phyloP scores from a whole-genome alignment of 2,797 vertebrate genomes.

The Acanthis flammea region DNA sequence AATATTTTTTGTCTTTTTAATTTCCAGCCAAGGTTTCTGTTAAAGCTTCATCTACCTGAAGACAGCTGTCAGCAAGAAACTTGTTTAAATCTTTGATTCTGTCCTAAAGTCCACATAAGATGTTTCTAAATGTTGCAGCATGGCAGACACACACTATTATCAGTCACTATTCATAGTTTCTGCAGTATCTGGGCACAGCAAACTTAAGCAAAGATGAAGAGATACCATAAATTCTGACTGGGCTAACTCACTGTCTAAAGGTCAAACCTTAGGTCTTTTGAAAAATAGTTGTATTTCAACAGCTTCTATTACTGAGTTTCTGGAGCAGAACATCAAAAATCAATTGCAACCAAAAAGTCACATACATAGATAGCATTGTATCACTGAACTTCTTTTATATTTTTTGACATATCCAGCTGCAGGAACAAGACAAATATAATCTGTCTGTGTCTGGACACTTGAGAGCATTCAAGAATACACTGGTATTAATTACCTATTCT shows the following conservation, averaged over 20 bases:
- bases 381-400: not conserved
- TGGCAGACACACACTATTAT: not conserved
- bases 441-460: not conserved
- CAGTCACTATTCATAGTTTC: not conserved
- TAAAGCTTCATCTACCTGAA: not conserved
- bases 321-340: not conserved
- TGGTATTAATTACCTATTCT: not conserved
- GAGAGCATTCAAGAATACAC: not conserved
- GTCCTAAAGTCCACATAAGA: not conserved
- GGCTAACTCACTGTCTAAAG: not conserved
- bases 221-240: not conserved
- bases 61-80: not conserved
- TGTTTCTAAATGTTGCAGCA: not conserved
- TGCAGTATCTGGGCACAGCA: not conserved
- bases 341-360: not conserved
- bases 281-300: not conserved
- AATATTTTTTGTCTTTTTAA: not conserved
- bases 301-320: not conserved
- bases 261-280: not conserved
- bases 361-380: not conserved
- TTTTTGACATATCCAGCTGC: not conserved
- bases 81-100: not conserved
- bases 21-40: not conserved
- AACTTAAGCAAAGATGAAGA: not conserved
- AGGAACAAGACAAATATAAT: not conserved